Conservation (phyloP, 37 sponge, comb jelly and placozoan species). For the Axinella damicornis region DNA sequence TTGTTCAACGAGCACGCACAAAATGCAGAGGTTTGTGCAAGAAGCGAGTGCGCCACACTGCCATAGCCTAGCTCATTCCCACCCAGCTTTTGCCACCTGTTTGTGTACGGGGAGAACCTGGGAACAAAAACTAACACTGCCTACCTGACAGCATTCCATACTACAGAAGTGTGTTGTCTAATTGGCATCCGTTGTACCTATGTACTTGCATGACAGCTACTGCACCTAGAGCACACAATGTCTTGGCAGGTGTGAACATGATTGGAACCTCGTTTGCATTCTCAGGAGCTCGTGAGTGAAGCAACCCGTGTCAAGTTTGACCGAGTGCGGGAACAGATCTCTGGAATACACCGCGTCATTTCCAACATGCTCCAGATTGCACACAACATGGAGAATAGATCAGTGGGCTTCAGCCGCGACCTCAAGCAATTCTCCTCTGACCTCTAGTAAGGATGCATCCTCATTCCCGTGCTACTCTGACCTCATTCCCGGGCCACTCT, state of each 20-base stretch:
- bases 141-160: too few species aligned
- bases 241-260: too few species aligned
- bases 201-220: too few species aligned
- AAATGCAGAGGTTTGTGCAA: slow-evolving; percentile 45
- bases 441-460: slow-evolving; percentile 10
- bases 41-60: too few species aligned
- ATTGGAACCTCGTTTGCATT: too few species aligned
- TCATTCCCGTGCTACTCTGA: not conserved
- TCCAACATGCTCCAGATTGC: slow-evolving; percentile 49
- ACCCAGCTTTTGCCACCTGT: too few species aligned
- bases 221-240: too few species aligned
- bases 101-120: too few species aligned
- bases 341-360: slow-evolving; percentile 49
- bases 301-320: slow-evolving; percentile 55
- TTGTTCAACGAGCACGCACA: slow-evolving; percentile 42
- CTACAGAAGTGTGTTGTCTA: too few species aligned
- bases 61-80: too few species aligned
- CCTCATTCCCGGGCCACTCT: not conserved
- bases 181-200: too few species aligned
- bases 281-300: slow-evolving; percentile 63
- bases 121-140: too few species aligned
- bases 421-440: slow-evolving; percentile 37
- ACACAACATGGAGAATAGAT: slow-evolving; percentile 63
- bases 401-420: slow-evolving; percentile 19
- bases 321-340: slow-evolving; percentile 57